Base-by-base conservation (phyloP, 2,888 invertebrate species). In the Tachystola acroxantha region DNA sequence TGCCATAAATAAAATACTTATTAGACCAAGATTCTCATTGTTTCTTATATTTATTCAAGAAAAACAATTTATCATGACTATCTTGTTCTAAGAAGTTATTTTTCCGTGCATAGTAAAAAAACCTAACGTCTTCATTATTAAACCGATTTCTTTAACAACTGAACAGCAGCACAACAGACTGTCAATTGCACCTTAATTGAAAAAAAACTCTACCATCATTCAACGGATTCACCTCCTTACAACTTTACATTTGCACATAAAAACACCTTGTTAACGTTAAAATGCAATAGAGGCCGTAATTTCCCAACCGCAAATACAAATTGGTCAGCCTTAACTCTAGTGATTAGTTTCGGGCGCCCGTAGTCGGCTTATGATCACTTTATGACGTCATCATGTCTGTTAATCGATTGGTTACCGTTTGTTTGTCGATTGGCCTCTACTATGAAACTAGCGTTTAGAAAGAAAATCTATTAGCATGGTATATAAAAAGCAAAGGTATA, bases 291-390 rank as follows among this genome's bases (percentile, higher is more conserved):
- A 6, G 6, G 16, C 3, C 6, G 3, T 16, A 16, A n/a, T 24
- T n/a, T 24, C n/a, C 16, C 6, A n/a, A n/a, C 3, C 9, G 26
- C 13, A 34, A 10, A 19, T 16, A 3, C n/a, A 34, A 28, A 25
- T 16, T 30, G 13, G 30, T 30, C 6, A n/a, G 28, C 5, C 1
- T 10, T 25, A 9, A 10, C 6, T 16, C 5, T 5, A 7, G 37
- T 51, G 52, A 61, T 60, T 52, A 54, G 58, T 61, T n/a, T 45
- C 49, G 48, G 50, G 49, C n/a, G n/a, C n/a, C n/a, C n/a, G 39
- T 37, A 7, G 37, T 49, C 49, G 44, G 52, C 51, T 53, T 44
- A 40, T 46, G 50, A 55, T 43, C 32, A 37, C 43, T 52, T 49
- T 46, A 51, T 48, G 53, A 56, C 45, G 40, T 45, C 36, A n/a